Evolutionary conservation across 1,140 invertebrate species (phyloP), one percentile per base, ranked within the genome.

Genomic region (Batillaria attramentaria): DNA sequence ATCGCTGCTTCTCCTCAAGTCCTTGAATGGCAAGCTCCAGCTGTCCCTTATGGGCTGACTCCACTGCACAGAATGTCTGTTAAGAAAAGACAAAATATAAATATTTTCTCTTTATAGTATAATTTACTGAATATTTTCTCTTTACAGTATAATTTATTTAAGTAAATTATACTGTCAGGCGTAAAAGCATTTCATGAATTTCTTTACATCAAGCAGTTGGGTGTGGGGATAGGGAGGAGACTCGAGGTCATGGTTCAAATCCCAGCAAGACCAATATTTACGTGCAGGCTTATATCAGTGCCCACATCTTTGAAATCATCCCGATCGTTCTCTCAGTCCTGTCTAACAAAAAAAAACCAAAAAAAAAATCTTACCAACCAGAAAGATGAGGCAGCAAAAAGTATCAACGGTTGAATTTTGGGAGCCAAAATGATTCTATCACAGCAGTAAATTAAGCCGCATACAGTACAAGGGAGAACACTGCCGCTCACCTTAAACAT

Each of bases 1-100:
- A 42, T 8, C 28, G 24, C 31, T 20, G 46, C 41, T 41, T 72
- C 41, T 77, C 68, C 68, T 78, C 75, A 20, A n/a, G 35, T 28
- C 39, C 62, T 62, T 81, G 70, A 2, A 81, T 8, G 16, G 79
- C 57, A 31, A 80, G 50, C 66, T 80, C 72, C 28, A 80, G 72
- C 43, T 69, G 62, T 20, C 54, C 72, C 46, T 80, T 80, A 43
- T 75, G 72, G 4, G 8, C 33, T 70, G 60, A 37, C 20, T 73
- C 70, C 35, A 54, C 57, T 2, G 41, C 33, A 31, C 62, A 76
- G 57, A 77, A 77, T 16, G 24, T 33, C 74, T 80, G 74, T 10
- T 31, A 72, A 72, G n/a, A 77, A 6, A 41, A 72, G 46, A 54
- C 39, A 79, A 72, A 54, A 72, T 78, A n/a, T n/a, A n/a, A n/a